A percentile compares a stretch with the other conserved stretches of the same genome.
Conservation (phyloP, 2,888 invertebrate genomes). For the Epirrhoe tristata region DNA sequence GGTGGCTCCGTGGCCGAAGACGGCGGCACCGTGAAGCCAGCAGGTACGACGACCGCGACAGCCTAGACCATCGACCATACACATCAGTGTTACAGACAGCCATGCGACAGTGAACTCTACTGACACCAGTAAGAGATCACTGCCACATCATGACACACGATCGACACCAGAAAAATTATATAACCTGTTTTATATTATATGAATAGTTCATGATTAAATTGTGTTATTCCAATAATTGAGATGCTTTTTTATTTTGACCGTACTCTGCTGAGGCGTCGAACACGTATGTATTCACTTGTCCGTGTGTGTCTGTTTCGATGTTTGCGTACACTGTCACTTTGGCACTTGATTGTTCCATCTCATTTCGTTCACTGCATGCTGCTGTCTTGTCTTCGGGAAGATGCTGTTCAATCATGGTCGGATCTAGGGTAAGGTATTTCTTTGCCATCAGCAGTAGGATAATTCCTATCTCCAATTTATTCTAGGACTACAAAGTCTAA, state of each 20-base stretch:
- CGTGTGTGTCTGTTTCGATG: conserved; percentile 84
- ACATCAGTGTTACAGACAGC: conserved; percentile 76
- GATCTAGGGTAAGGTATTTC: conserved; percentile 3
- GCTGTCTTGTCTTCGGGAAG: conserved; percentile 63
- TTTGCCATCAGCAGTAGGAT: not conserved
- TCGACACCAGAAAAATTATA: conserved; percentile 78
- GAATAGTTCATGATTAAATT: conserved; percentile 85
- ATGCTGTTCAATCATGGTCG: conserved; percentile 51
- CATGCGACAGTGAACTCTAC: conserved; percentile 78
- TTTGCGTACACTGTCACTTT: conserved; percentile 81
- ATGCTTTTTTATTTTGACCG: conserved; percentile 85
- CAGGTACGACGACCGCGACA: conserved; percentile 80
- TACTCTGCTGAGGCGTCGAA: conserved; percentile 84
- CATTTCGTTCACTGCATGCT: conserved; percentile 80
- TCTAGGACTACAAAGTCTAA: not conserved
- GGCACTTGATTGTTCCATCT: conserved; percentile 74
- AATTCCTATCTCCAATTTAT: not conserved
- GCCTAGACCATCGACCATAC: conserved; percentile 80
- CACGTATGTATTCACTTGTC: conserved; percentile 84
- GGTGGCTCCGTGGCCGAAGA: conserved; percentile 84
- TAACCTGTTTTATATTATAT: conserved; percentile 84
- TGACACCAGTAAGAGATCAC: conserved; percentile 65
- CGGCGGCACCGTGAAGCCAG: conserved; percentile 72
- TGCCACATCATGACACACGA: conserved; percentile 81
- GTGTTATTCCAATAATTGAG: conserved; percentile 84